Base-by-base conservation (phyloP, 1,140 invertebrate species). In the Drosophila miranda region DNA sequence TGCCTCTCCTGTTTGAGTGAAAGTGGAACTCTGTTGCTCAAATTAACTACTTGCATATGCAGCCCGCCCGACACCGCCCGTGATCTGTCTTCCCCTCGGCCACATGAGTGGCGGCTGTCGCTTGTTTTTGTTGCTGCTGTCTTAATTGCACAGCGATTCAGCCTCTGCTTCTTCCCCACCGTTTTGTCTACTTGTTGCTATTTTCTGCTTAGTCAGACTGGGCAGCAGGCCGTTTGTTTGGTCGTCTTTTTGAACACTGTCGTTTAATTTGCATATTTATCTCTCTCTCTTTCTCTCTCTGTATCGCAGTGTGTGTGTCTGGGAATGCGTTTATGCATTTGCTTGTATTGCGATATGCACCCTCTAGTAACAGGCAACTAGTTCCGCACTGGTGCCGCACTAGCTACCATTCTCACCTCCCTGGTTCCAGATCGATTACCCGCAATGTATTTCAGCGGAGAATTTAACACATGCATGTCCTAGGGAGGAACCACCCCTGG, bases 21-120 rank as follows among this genome's bases (percentile, higher is more conserved):
- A 86, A 86, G 81, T 86, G 81, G 81, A 82, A 86, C 81, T 86
- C 82, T 67, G 78, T 48, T 78, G 78, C 81, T 86, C 87, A 86
- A 86, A 75, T 86, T 86, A 86, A 81, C 81, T 75, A 23, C 57
- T 53, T 49, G 50, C 57, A 72, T 61, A 84, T 84, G 69, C 77
- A 87, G 70, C 26, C 42, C 68, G 19, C 34, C 68, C 38, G 42
- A 61, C 50, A 30, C 49, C 14, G 13, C 34, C 28, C 11, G 41
- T 21, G 62, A 16, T 30, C 41, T 11, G 28, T 50, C n/a, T 28
- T 50, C 53, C 21, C 30, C 48, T 9, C 28, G 9, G 16, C 19
- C 51, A 2, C 26, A 38, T 28, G 38, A 38, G 42, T 73, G 52
- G 60, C 46, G 58, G 69, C 53, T 81, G 78, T 52, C 73, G 60